A percentile compares a stretch with the other conserved stretches of the same genome.
Evolutionary conservation across 64 coral and sea anemone species (phyloP).

Genomic region (Pocillopora verrucosa): DNA sequence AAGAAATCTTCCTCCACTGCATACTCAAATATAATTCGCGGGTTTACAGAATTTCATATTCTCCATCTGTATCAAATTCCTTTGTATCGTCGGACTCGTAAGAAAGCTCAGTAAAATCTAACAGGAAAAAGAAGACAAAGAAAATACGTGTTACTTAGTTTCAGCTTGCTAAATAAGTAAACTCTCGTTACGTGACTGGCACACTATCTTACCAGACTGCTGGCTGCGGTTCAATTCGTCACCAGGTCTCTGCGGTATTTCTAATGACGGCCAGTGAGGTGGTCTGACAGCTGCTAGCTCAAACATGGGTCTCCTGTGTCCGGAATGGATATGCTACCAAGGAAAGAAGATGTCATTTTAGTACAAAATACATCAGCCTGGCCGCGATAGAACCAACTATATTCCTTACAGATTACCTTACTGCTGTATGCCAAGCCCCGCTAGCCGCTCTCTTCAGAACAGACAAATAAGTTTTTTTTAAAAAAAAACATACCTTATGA

Average conservation of each 20-base stretch:
- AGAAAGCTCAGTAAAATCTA: constrained; percentile 85
- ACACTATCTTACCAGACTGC: constrained; percentile 44
- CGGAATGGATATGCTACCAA: constrained; percentile 66
- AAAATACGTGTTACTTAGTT: background rate
- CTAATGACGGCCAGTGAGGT: constrained; percentile 81
- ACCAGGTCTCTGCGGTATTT: constrained; percentile 60
- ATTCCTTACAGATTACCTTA: too few species aligned
- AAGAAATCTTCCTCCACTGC: background rate
- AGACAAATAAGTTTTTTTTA: background rate
- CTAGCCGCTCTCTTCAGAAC: too few species aligned
- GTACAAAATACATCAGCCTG: too few species aligned
- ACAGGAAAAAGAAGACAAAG: background rate
- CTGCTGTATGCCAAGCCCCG: too few species aligned
- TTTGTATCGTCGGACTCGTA: constrained; percentile 76
- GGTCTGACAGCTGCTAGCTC: constrained; percentile 78
- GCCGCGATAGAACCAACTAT: too few species aligned
- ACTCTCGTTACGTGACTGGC: background rate
- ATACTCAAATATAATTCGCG: background rate
- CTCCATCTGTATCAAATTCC: constrained; percentile 79
- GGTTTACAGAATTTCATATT: constrained; percentile 80
- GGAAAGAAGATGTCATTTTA: background rate
- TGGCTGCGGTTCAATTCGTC: constrained; percentile 73
- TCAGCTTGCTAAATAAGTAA: background rate
- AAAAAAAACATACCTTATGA: constrained; percentile 48
- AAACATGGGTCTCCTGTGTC: constrained; percentile 87